phyloP scores from a whole-genome alignment of 2,113 vertebrate species.

The Hoplias malabaricus region DNA sequence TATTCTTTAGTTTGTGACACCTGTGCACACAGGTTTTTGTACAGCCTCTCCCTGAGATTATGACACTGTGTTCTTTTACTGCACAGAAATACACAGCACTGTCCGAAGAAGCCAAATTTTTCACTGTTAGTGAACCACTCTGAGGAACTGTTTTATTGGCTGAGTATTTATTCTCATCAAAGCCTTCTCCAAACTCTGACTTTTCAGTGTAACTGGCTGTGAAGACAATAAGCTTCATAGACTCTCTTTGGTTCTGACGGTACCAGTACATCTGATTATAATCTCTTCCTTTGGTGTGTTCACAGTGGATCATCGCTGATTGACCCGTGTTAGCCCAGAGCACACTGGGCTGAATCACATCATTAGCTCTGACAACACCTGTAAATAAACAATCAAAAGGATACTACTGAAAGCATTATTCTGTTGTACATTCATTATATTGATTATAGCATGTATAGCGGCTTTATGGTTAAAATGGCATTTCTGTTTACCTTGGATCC shows the following conservation, averaged over 20 bases:
- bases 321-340: constrained; percentile 1
- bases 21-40: constrained; percentile 33
- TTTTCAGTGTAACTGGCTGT: background rate
- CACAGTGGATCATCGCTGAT: constrained; percentile 39
- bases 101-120: constrained; percentile 38
- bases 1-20: background rate
- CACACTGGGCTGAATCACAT: constrained; percentile 51
- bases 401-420: background rate
- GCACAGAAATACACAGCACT: constrained; percentile 55
- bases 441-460: background rate
- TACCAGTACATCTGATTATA: constrained; percentile 43
- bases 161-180: constrained; percentile 12
- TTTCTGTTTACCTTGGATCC: constrained; percentile 20
- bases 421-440: no score
- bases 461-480: background rate
- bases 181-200: constrained; percentile 32
- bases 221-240: constrained; percentile 39
- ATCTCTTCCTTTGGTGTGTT: background rate
- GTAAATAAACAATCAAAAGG: background rate
- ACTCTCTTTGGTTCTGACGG: constrained; percentile 40
- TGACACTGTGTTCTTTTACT: constrained; percentile 46
- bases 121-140: constrained; percentile 46
- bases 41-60: background rate
- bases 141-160: constrained; percentile 6
- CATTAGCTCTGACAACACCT: constrained; percentile 38